Conservation (phyloP, 1,140 invertebrate genomes). For the Geopemphigus sp. region DNA sequence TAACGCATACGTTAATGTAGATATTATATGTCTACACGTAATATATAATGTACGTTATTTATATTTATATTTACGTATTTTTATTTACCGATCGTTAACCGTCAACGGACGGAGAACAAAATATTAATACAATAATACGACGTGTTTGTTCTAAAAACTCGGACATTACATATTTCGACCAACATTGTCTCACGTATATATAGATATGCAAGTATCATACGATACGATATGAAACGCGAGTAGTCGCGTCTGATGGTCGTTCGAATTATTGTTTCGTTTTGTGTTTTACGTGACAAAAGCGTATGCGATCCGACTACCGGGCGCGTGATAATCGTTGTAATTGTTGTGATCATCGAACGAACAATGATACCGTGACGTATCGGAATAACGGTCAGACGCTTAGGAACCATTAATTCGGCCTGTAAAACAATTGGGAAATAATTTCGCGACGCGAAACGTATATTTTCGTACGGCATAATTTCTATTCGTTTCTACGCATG, state of each 20-base stretch:
- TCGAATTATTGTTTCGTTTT: conserved; percentile 8
- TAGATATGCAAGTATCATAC: too few relatives aligned
- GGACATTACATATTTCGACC: too few relatives aligned
- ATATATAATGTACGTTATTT: too few relatives aligned
- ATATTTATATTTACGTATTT: too few relatives aligned
- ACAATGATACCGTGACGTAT: not conserved
- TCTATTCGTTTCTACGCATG: too few relatives aligned
- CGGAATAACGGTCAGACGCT: not conserved
- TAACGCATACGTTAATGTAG: not conserved
- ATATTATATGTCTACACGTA: too few relatives aligned
- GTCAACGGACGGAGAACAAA: not conserved
- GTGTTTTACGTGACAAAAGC: not conserved
- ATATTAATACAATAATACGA: too few relatives aligned
- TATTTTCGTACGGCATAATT: too few relatives aligned
- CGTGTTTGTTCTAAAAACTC: too few relatives aligned
- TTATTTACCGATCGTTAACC: not conserved
- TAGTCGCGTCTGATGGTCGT: not conserved
- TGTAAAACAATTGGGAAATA: not conserved
- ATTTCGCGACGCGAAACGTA: not conserved
- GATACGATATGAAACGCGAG: too few relatives aligned
- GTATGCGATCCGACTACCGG: not conserved
- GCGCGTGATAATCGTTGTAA: not conserved
- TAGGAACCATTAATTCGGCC: not conserved
- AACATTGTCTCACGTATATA: not conserved
- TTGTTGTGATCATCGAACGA: not conserved